These are phyloP conservation scores for Zoanthus solanderi DNA, from an alignment of 92 coral and sea anemone genomes.

Conservation along the genomic window DNA sequence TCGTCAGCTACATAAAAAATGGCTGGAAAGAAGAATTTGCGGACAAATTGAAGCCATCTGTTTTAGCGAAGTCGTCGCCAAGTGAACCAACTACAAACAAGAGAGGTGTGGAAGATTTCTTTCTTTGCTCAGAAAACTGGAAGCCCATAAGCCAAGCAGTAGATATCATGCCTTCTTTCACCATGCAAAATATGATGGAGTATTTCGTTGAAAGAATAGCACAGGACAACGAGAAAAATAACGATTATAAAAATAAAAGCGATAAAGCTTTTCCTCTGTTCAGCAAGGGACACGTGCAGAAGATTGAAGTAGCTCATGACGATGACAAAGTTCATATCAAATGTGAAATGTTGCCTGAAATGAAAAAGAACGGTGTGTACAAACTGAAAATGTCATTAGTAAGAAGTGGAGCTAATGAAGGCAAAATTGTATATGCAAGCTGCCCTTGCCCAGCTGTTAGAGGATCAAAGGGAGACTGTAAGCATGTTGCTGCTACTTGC, in stretches of 20 bases:
- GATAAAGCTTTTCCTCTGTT: too few species aligned
- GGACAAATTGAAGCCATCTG: neutral
- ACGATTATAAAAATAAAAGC: too few species aligned
- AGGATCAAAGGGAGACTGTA: slow-evolving; percentile 46
- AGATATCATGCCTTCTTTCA: neutral
- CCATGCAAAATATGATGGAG: neutral
- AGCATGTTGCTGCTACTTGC: slow-evolving; percentile 66
- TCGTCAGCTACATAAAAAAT: neutral
- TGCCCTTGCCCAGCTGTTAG: slow-evolving; percentile 28
- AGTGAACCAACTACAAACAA: neutral
- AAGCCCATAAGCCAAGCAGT: neutral
- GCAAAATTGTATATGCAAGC: slow-evolving; percentile 20
- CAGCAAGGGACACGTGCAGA: neutral
- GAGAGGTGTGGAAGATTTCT: neutral
- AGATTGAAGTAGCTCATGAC: neutral
- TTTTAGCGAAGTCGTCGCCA: neutral
- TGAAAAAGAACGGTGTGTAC: neutral
- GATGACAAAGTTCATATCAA: neutral
- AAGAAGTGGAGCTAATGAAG: slow-evolving; percentile 3
- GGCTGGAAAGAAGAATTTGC: neutral
- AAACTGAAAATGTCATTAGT: slow-evolving; percentile 14
- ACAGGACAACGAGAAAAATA: too few species aligned
- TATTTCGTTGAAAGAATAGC: neutral
- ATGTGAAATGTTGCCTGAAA: neutral
- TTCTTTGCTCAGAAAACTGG: neutral